These are phyloP conservation scores for Tetheella fluctuosa DNA, from an alignment of 2,888 invertebrate genomes.

Conservation along the genomic window DNA sequence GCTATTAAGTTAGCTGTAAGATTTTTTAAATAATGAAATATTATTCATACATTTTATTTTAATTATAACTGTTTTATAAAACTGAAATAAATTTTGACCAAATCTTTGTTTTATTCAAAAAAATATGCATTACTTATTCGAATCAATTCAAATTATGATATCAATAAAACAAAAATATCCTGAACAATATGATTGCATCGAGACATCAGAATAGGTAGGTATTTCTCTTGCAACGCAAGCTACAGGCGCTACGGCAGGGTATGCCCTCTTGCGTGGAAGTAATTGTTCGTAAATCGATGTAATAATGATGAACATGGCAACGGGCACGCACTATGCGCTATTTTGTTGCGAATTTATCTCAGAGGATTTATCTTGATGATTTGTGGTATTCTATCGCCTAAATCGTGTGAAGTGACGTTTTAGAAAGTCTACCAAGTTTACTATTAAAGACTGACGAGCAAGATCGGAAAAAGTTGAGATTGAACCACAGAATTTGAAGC, in stretches of 20 bases:
- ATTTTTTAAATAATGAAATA: background rate
- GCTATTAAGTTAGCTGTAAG: constrained; percentile 2
- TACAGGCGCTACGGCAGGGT: background rate
- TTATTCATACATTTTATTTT: background rate
- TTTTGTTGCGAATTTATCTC: constrained; percentile 13
- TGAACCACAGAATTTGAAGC: too few species aligned
- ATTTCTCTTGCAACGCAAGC: background rate
- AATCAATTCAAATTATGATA: too few species aligned
- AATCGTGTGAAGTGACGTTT: background rate
- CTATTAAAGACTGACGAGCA: too few species aligned
- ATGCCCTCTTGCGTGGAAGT: constrained; percentile 19
- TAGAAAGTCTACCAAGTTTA: background rate
- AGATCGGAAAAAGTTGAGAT: too few species aligned
- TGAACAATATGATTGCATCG: background rate
- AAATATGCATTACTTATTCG: too few species aligned
- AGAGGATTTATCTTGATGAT: background rate
- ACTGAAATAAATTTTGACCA: background rate
- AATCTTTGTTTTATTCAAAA: too few species aligned
- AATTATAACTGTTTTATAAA: background rate
- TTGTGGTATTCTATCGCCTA: background rate
- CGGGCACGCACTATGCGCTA: constrained; percentile 20
- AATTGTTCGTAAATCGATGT: constrained; percentile 36
- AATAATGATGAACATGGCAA: constrained; percentile 31
- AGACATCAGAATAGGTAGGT: constrained; percentile 6
- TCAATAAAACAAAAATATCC: too few species aligned